Evolutionary conservation across 2,113 vertebrate species (phyloP).

Genomic region (Cygnus buccinator): DNA sequence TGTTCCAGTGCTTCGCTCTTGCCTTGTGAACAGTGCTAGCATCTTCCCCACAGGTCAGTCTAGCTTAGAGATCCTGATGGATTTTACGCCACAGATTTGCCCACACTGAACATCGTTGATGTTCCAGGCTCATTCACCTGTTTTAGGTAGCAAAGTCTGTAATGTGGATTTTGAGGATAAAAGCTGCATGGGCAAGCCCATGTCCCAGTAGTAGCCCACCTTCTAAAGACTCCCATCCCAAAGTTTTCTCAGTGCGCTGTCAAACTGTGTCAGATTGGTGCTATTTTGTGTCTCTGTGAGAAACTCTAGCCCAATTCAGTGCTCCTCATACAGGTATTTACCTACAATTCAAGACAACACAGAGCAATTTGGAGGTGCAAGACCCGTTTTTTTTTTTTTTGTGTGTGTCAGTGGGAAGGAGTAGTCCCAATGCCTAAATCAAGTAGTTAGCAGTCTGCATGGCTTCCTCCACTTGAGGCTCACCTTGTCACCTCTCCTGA

Average conservation of each 20-base stretch:
- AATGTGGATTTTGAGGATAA: not conserved
- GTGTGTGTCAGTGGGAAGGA: not conserved
- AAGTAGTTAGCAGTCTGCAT: not conserved
- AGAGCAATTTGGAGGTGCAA: not conserved
- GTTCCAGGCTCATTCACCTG: not conserved
- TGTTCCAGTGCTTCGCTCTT: not conserved
- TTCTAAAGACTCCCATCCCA: not conserved
- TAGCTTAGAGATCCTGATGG: not conserved
- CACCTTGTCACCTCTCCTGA: accelerated
- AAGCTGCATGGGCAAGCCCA: not conserved
- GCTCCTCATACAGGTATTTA: not conserved
- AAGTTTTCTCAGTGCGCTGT: not conserved
- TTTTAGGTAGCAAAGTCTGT: not conserved
- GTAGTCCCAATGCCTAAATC: not conserved
- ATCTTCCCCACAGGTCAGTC: not conserved
- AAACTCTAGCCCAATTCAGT: not conserved
- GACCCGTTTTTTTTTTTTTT: not conserved
- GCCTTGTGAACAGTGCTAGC: not conserved
- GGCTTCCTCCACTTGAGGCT: not conserved
- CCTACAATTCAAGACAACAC: too few relatives aligned
- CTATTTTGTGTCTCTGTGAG: not conserved
- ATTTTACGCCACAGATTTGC: not conserved
- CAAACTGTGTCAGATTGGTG: not conserved
- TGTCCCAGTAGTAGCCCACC: not conserved
- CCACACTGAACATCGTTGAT: not conserved